These are phyloP conservation scores for Sebastes alutus DNA, from an alignment of 2,797 vertebrate species.

Conservation along the genomic window DNA sequence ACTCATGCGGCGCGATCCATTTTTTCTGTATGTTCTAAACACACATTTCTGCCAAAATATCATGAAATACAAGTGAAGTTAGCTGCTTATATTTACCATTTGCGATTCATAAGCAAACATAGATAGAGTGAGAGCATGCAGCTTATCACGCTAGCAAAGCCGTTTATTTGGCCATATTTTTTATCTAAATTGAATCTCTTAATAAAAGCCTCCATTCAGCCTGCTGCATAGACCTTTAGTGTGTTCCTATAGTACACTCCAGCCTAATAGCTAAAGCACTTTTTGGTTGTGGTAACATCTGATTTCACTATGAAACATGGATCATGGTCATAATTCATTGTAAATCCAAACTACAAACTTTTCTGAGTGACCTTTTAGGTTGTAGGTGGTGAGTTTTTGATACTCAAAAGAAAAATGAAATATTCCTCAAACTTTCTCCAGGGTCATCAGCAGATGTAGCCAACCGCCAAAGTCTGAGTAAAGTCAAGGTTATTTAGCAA, in stretches of 20 bases:
- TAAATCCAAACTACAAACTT: background rate
- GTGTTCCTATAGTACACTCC: background rate
- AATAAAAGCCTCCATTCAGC: background rate
- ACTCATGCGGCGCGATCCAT: background rate
- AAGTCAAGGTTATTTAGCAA: background rate
- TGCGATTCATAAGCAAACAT: background rate
- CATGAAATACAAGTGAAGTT: background rate
- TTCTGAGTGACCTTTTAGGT: background rate
- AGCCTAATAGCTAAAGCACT: background rate
- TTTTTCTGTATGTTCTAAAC: background rate
- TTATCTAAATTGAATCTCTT: background rate
- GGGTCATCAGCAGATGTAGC: background rate
- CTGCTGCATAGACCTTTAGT: background rate
- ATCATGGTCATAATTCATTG: background rate
- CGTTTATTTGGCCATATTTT: background rate
- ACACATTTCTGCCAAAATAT: background rate
- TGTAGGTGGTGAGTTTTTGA: background rate
- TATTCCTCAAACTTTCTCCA: background rate
- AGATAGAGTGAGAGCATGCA: too few species aligned
- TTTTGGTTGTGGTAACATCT: background rate
- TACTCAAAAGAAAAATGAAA: background rate
- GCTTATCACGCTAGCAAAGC: background rate
- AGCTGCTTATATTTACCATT: background rate
- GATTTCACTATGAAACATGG: background rate
- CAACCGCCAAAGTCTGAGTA: background rate